phyloP scores from a whole-genome alignment of 1,140 invertebrate genomes.

The Drosophila neocordata region DNA sequence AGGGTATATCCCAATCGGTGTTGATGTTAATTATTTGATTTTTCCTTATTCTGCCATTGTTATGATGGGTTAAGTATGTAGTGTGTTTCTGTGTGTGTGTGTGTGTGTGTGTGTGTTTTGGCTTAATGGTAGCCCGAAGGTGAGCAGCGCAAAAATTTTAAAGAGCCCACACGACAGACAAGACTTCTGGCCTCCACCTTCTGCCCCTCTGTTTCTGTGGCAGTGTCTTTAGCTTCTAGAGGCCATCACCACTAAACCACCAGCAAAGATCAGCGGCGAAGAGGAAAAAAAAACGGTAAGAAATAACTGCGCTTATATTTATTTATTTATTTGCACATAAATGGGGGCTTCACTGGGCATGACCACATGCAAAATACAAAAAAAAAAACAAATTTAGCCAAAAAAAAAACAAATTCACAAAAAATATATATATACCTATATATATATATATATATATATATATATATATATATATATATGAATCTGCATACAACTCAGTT shows the following conservation, averaged over 20 bases:
- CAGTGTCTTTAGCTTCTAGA: slow-evolving; percentile 23
- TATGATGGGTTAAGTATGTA: neutral
- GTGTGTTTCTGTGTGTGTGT: neutral
- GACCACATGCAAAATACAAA: slow-evolving; percentile 59
- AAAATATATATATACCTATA: slow-evolving; percentile 1
- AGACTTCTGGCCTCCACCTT: slow-evolving; percentile 58
- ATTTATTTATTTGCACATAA: slow-evolving; percentile 26
- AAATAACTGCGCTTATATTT: slow-evolving; percentile 69
- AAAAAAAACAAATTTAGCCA: slow-evolving; percentile 39
- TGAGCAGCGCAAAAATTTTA: slow-evolving; percentile 31
- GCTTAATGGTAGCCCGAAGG: slow-evolving; percentile 1
- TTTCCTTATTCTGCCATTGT: neutral
- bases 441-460: neutral
- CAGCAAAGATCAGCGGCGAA: slow-evolving; percentile 11
- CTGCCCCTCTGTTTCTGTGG: neutral
- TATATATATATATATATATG: too few relatives aligned
- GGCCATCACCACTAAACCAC: slow-evolving; percentile 31
- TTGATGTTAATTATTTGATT: neutral
- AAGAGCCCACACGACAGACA: slow-evolving; percentile 40
- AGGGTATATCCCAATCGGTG: neutral
- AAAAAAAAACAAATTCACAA: neutral
- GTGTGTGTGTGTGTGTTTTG: neutral
- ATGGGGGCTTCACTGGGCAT: slow-evolving; percentile 49
- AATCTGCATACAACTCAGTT: too few relatives aligned
- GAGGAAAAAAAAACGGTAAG: slow-evolving; percentile 50